Conservation (phyloP, 2,888 invertebrate species). For the Dioctria rufipes region DNA sequence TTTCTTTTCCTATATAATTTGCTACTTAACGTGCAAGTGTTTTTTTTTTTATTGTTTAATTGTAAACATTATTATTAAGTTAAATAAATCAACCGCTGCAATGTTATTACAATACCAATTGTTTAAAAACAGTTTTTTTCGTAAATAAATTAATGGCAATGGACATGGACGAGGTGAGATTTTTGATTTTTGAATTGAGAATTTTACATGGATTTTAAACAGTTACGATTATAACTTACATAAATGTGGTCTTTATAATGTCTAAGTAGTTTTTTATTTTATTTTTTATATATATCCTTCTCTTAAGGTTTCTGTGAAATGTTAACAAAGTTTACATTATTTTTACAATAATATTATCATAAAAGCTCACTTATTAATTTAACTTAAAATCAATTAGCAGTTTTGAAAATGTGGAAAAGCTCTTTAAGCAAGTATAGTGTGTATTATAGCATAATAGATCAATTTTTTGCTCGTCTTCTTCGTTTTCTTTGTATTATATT, state of each 20-base stretch:
- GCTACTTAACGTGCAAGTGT: background rate
- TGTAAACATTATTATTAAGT: background rate
- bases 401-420: too few relatives aligned
- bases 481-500: background rate
- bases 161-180: slow-evolving; percentile 50
- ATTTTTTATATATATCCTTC: background rate
- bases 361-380: background rate
- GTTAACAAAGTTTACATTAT: background rate
- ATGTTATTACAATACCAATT: background rate
- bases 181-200: background rate
- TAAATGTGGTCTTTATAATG: slow-evolving; percentile 7
- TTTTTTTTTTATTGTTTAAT: background rate
- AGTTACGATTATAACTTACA: background rate
- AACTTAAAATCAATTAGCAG: background rate
- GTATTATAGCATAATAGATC: background rate
- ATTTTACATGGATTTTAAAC: background rate
- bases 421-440: too few relatives aligned
- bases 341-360: too few relatives aligned
- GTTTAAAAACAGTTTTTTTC: too few relatives aligned
- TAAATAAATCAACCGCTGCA: background rate
- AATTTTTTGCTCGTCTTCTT: background rate
- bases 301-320: slow-evolving; percentile 1
- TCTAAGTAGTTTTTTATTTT: background rate
- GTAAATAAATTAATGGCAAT: slow-evolving; percentile 39
- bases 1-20: background rate